A percentile compares a stretch with the other conserved stretches of the same genome.
Conservation (phyloP, 2,797 vertebrate species). For the Gymnoscopelus braueri region DNA sequence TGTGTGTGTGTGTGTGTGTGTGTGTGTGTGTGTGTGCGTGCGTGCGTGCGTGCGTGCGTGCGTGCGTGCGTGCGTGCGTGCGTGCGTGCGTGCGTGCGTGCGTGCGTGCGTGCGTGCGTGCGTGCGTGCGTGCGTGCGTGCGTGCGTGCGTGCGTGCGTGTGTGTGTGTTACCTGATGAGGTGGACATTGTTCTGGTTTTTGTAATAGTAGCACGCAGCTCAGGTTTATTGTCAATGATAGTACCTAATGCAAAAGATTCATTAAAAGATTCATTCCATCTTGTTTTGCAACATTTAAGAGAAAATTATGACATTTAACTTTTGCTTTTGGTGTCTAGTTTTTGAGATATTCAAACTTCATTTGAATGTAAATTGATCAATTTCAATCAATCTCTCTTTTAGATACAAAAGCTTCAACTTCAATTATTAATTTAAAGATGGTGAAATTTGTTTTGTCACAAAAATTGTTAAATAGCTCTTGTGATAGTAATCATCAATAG, state of each 20-base stretch:
- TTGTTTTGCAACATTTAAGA: conserved; percentile 25
- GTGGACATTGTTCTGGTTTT: conserved; percentile 94
- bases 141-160: conserved; percentile 22
- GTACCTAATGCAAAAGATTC: conserved; percentile 82
- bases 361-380: conserved; percentile 22
- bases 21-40: conserved; percentile 23
- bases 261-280: conserved; percentile 34
- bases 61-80: conserved; percentile 17
- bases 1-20: conserved; percentile 2
- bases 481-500: too few relatives aligned
- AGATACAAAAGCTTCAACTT: conserved; percentile 35
- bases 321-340: neutral
- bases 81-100: neutral
- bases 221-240: conserved; percentile 92
- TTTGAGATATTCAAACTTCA: conserved; percentile 14
- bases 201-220: conserved; percentile 86
- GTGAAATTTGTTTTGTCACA: too few relatives aligned
- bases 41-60: conserved; percentile 33
- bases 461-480: too few relatives aligned
- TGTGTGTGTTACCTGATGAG: conserved; percentile 87
- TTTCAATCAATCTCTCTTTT: conserved; percentile 21
- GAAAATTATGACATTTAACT: conserved; percentile 19
- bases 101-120: conserved; percentile 1
- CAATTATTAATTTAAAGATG: conserved; percentile 22
- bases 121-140: conserved; percentile 36